These are phyloP conservation scores for Troglohyphantes excavatus DNA, from an alignment of 2,888 invertebrate genomes.

Conservation along the genomic window DNA sequence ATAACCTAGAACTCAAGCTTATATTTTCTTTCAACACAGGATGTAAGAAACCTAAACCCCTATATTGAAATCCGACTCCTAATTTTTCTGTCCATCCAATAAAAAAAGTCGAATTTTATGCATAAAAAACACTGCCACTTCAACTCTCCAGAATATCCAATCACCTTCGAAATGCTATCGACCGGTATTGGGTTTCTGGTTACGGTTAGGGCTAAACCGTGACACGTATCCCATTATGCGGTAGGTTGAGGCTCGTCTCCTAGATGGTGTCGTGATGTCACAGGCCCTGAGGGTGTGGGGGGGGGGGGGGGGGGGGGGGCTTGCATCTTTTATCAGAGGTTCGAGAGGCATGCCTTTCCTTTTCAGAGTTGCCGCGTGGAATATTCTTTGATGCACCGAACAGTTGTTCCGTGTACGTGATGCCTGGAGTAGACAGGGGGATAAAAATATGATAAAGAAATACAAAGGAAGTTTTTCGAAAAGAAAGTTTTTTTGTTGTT, in stretches of 20 bases:
- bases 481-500: too few species aligned
- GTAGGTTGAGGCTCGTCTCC: background rate
- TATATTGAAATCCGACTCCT: background rate
- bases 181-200: background rate
- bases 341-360: slow-evolving; percentile 3
- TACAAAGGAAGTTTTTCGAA: too few species aligned
- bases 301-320: background rate
- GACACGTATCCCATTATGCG: slow-evolving; percentile 1
- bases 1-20: too few species aligned
- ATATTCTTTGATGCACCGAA: background rate
- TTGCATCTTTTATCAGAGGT: background rate
- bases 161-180: slow-evolving; percentile 8
- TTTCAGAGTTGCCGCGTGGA: background rate
- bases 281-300: background rate
- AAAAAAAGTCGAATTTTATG: background rate
- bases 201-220: slow-evolving; percentile 9
- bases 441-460: background rate
- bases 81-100: too few species aligned
- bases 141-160: background rate
- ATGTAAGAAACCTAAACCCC: background rate
- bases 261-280: background rate
- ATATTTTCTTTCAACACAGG: background rate
- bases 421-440: background rate
- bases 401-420: background rate
- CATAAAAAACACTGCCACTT: background rate